phyloP scores from a whole-genome alignment of 2,888 invertebrate genomes.

The Chrysina gloriosa region DNA sequence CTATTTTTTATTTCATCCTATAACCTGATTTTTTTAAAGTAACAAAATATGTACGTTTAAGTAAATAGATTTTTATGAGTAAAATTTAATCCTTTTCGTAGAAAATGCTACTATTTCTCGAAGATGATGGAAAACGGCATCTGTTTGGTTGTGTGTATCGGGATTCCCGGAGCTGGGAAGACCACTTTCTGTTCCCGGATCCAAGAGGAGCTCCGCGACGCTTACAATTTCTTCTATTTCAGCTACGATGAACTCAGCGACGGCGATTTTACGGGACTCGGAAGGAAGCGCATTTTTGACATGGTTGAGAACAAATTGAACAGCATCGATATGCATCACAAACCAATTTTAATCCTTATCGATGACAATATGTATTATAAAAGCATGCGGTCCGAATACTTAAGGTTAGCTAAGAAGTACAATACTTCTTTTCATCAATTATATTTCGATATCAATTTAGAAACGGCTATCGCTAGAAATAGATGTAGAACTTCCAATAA shows the following conservation, averaged over 20 bases:
- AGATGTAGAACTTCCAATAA: slow-evolving; percentile 25
- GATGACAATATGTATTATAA: slow-evolving; percentile 50
- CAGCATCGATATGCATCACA: slow-evolving; percentile 1
- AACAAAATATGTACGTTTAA: background rate
- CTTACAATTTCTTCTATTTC: slow-evolving; percentile 35
- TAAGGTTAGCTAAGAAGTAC: slow-evolving; percentile 41
- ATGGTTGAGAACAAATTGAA: slow-evolving; percentile 39
- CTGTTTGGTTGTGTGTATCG: slow-evolving; percentile 44
- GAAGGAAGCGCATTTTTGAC: slow-evolving; percentile 38
- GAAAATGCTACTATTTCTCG: slow-evolving; percentile 20
- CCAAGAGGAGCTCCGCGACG: slow-evolving; percentile 14
- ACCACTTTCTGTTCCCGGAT: slow-evolving; percentile 44
- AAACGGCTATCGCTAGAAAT: slow-evolving; percentile 44
- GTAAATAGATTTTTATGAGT: background rate
- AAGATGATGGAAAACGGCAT: slow-evolving; percentile 32
- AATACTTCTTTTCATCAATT: slow-evolving; percentile 46
- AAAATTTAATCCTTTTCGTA: background rate
- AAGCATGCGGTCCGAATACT: slow-evolving; percentile 48
- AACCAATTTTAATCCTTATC: slow-evolving; percentile 41
- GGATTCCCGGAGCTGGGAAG: slow-evolving; percentile 48
- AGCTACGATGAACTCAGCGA: slow-evolving; percentile 43
- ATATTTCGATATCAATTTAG: slow-evolving; percentile 44
- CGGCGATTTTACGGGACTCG: slow-evolving; percentile 37
- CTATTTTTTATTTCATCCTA: background rate
- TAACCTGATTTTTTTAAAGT: slow-evolving; percentile 8